Evolutionary conservation across 2,113 vertebrate species (phyloP).

Genomic region (Sphyrna mokarran): DNA sequence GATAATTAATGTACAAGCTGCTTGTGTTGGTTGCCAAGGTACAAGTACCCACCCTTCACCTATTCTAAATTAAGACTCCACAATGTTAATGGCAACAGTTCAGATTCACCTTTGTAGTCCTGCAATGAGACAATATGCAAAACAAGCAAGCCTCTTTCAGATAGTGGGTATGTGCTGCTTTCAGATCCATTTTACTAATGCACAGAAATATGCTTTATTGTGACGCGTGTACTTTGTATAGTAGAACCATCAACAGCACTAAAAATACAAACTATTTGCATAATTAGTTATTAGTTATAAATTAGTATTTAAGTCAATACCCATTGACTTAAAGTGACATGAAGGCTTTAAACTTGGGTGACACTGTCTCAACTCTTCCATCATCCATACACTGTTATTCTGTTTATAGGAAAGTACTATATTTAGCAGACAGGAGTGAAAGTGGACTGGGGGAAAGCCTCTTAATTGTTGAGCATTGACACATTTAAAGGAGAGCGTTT

Average conservation of each 20-base stretch:
- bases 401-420: not conserved
- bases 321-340: not conserved
- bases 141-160: not conserved
- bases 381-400: not conserved
- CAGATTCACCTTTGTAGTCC: not conserved
- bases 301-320: no score
- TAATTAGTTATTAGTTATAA: no score
- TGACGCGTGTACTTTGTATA: not conserved
- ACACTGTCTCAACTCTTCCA: not conserved
- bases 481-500: not conserved
- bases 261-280: not conserved
- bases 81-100: not conserved
- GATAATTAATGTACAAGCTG: slow-evolving; percentile 13
- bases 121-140: not conserved
- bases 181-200: not conserved
- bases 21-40: not conserved
- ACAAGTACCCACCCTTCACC: not conserved
- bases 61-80: not conserved
- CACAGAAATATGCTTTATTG: not conserved
- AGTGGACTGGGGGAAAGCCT: not conserved
- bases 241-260: not conserved
- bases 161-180: not conserved
- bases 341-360: not conserved
- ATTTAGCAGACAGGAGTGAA: not conserved
- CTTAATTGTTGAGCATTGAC: not conserved